Evolutionary conservation across 2,113 vertebrate genomes (phyloP).

Genomic region (Lophius piscatorius): DNA sequence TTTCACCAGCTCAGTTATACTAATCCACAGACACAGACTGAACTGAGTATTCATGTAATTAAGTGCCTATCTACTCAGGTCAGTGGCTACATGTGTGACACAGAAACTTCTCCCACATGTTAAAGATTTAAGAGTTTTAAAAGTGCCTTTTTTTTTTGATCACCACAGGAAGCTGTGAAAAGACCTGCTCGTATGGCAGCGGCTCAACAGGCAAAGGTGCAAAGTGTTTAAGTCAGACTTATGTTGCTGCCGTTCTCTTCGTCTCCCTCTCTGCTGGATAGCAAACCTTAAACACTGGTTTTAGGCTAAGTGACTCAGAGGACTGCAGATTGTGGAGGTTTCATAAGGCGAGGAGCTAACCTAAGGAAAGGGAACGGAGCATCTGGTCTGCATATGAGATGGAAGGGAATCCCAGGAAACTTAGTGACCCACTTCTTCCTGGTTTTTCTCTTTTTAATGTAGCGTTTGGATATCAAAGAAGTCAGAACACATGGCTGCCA

Average conservation of each 20-base stretch:
- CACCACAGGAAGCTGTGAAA: constrained; percentile 19
- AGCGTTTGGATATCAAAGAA: constrained; percentile 73
- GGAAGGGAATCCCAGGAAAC: constrained; percentile 78
- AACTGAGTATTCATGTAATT: neutral
- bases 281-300: constrained; percentile 11
- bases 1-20: no score
- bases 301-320: constrained; percentile 24
- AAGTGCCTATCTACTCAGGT: neutral
- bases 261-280: no score
- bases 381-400: constrained; percentile 77
- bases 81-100: constrained; percentile 1
- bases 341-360: constrained; percentile 43
- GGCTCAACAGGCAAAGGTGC: neutral
- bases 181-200: no score
- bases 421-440: constrained; percentile 74
- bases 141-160: constrained; percentile 7
- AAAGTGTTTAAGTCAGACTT: neutral
- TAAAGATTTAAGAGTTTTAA: constrained; percentile 18
- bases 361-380: constrained; percentile 49
- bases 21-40: neutral
- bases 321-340: constrained; percentile 32
- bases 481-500: constrained; percentile 71
- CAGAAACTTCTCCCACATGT: constrained; percentile 24
- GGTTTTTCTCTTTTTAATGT: constrained; percentile 63
- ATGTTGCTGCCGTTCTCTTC: no score